Base-by-base conservation (phyloP, 2,888 invertebrate species). In the Acleris literana region DNA sequence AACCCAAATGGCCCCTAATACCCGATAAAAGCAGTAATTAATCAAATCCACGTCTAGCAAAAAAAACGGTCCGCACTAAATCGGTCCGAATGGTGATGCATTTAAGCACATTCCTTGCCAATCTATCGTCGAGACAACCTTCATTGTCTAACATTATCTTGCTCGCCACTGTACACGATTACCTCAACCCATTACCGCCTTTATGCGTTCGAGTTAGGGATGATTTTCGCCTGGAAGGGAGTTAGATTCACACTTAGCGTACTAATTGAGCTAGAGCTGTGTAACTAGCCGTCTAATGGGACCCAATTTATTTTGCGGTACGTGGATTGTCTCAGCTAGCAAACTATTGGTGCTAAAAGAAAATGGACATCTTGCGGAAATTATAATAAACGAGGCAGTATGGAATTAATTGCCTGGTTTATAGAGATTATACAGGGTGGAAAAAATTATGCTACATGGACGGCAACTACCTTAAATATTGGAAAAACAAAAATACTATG, bases 101-200 rank as follows among this genome's bases (percentile, higher is more conserved):
- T 55, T 65, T 51, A 60, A 13, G 51, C 44, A 57, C 52, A 56
- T 61, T 65, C 56, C 51, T 22, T 18, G 29, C 11, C 56, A 39
- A 66, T 66, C 56, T 52, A 61, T 66, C 65, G 22, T 52, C 46
- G 61, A 56, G 65, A 61, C 65, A 61, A 66, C 65, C 55, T 46
- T 56, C 65, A 57, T 66, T 66, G 52, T 66, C 51, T 61, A 25
- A 18, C 65, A 66, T 66, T 66, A 62, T 62, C 66, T 57, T 17
- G 22, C 7, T 44, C 46, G 61, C 55, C 55, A 51, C 51, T 55
- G 46, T 54, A 13, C 55, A 5, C 44, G 13, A 9, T 5, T 29
- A 29, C n/a, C 29, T 5, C 20, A 44, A 7, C 17, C 17, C 4
- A 29, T 46, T 44, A 13, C 49, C n/a, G 9, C n/a, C 55, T 48